A percentile compares a stretch with the other conserved stretches of the same genome.
Evolutionary conservation across 2,888 invertebrate species (phyloP).

Genomic region (Schizaphis graminum): DNA sequence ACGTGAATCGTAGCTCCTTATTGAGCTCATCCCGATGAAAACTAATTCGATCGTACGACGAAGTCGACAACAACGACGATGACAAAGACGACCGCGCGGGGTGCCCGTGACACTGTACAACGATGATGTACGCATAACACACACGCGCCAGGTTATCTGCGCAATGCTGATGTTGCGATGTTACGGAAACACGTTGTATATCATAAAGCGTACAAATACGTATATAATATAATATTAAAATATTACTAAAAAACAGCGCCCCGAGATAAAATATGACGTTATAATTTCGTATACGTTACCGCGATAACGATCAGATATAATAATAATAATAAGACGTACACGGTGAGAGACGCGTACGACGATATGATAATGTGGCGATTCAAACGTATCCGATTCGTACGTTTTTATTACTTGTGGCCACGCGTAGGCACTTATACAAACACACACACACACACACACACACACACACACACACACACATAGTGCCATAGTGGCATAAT

Average conservation of each 20-base stretch:
- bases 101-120: background rate
- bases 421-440: background rate
- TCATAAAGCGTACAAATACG: background rate
- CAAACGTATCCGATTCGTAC: conserved; percentile 53
- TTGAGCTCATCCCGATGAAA: background rate
- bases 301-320: conserved; percentile 47
- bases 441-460: no score
- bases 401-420: background rate
- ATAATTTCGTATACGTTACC: conserved; percentile 37
- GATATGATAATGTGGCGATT: conserved; percentile 26
- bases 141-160: background rate
- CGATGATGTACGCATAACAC: background rate
- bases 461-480: background rate
- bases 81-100: background rate
- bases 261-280: conserved; percentile 49
- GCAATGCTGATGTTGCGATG: background rate
- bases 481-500: background rate
- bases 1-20: no score
- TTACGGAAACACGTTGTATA: conserved; percentile 25
- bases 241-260: background rate
- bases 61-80: background rate
- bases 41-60: background rate
- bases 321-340: background rate
- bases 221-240: background rate
- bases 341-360: background rate